Conservation (phyloP, 2,888 invertebrate genomes). For the Lacanobia wlatinum region DNA sequence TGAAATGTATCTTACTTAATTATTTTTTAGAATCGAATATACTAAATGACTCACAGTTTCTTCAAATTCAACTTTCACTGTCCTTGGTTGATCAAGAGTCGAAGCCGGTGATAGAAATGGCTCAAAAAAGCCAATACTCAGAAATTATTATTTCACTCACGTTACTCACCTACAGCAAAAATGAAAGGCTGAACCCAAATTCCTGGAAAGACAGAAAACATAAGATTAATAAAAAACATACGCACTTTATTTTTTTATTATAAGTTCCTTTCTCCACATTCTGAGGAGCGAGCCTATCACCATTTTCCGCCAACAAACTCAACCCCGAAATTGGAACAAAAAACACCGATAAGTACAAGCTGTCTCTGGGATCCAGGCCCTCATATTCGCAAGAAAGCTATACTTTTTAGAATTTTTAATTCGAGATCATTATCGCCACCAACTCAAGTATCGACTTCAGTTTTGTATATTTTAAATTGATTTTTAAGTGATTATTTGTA, state of each 20-base stretch:
- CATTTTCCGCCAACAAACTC: constrained; percentile 26
- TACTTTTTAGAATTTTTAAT: no score
- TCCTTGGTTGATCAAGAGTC: background rate
- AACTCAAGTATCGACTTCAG: no score
- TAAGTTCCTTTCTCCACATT: background rate
- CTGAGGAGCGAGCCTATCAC: constrained; percentile 14
- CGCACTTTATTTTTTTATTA: background rate
- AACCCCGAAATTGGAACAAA: constrained; percentile 17
- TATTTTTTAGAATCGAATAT: background rate
- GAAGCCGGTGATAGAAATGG: background rate
- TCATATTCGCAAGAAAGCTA: no score
- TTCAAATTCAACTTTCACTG: background rate
- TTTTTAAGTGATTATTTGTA: no score
- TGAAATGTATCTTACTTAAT: no score
- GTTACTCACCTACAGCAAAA: constrained; percentile 83
- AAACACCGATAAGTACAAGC: background rate
- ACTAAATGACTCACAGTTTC: background rate
- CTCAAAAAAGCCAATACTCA: background rate
- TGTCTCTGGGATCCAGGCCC: no score
- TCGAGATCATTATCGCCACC: no score
- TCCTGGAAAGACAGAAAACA: constrained; percentile 78
- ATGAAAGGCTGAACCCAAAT: constrained; percentile 80
- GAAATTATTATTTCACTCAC: constrained; percentile 11
- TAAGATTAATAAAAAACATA: constrained; percentile 37
- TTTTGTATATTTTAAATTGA: no score